Evolutionary conservation across 2,113 vertebrate species (phyloP), one percentile per base, ranked within the genome.

Genomic region (Chlamydotis undulata): DNA sequence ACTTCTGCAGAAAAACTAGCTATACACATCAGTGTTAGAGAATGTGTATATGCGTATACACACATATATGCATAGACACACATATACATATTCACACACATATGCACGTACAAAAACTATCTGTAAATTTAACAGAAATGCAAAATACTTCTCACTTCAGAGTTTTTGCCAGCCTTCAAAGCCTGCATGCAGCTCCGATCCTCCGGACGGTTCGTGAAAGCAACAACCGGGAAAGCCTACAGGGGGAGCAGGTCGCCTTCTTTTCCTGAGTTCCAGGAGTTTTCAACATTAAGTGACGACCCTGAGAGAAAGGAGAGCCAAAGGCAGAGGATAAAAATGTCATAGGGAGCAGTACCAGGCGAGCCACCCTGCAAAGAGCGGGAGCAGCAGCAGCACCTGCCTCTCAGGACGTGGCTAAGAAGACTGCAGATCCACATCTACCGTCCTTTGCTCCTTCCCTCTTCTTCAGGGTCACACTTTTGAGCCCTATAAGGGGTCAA

Each of bases 231-330:
- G 29, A 60, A 70, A 91, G 63, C 96, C 96, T 74, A 74, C 39
- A 97, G 93, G 94, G 96, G 96, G 94, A 94, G 92, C 61, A 97
- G 81, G 89, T 55, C 2, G 1, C 85, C 89, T 71, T 69, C 94
- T 93, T 91, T 94, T 89, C 57, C 61, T 24, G 28, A 53, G 59
- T 3, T 53, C 49, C 63, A 21, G 12, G 16, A 12, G 47, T 39
- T 56, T 60, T 50, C 70, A 76, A 1, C n/a, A 39, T 29, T 31
- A 17, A 41, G 82, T 9, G 41, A 53, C 2, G 8, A 45, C 3
- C 15, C 33, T 5, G 33, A 23, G 28, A 50, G 50, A 77, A 73
- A 69, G 45, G 6, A 41, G 28, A 50, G 43, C 35, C 23, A 55
- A 29, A 78, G 9, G 24, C 1, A 13, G n/a, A 76, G 49, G 31